A percentile compares a stretch with the other conserved stretches of the same genome.
Evolutionary conservation across 2,888 invertebrate species (phyloP).

Genomic region (Bimastos eiseni): DNA sequence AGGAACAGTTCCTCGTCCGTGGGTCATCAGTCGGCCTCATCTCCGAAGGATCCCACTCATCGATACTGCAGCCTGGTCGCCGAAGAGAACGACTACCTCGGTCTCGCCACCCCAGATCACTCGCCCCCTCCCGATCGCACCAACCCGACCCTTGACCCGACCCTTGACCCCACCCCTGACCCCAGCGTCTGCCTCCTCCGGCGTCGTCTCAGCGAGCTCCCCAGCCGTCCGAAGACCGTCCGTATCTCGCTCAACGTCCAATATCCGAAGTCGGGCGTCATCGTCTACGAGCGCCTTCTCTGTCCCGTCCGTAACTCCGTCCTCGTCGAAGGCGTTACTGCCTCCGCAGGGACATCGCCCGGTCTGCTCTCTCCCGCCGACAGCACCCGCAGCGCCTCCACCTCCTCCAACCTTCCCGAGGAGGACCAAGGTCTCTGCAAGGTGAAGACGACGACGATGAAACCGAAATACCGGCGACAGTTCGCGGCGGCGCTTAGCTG

Average conservation of each 20-base stretch:
- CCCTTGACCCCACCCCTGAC: background rate
- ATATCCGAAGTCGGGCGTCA: slow-evolving; percentile 18
- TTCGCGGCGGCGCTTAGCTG: slow-evolving; percentile 35
- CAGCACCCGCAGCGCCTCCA: slow-evolving; percentile 29
- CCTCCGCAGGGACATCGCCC: background rate
- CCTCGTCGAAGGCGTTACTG: background rate
- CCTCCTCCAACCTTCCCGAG: slow-evolving; percentile 36
- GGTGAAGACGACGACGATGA: slow-evolving; percentile 18
- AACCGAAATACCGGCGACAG: slow-evolving; percentile 25
- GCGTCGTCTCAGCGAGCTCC: background rate
- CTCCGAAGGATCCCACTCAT: background rate
- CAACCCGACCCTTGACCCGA: background rate
- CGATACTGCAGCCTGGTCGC: background rate
- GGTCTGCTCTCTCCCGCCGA: background rate
- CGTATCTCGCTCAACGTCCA: slow-evolving; percentile 18
- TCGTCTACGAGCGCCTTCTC: slow-evolving; percentile 23
- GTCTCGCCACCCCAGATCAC: background rate
- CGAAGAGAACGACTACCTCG: background rate
- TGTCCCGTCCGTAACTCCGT: slow-evolving; percentile 6
- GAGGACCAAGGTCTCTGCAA: slow-evolving; percentile 27
- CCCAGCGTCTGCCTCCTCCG: background rate
- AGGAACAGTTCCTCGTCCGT: background rate
- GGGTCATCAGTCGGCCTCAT: background rate
- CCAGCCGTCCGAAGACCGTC: slow-evolving; percentile 6
- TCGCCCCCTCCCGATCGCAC: background rate